Conservation (phyloP, 2,797 vertebrate genomes). For the Chaunax sp. region DNA sequence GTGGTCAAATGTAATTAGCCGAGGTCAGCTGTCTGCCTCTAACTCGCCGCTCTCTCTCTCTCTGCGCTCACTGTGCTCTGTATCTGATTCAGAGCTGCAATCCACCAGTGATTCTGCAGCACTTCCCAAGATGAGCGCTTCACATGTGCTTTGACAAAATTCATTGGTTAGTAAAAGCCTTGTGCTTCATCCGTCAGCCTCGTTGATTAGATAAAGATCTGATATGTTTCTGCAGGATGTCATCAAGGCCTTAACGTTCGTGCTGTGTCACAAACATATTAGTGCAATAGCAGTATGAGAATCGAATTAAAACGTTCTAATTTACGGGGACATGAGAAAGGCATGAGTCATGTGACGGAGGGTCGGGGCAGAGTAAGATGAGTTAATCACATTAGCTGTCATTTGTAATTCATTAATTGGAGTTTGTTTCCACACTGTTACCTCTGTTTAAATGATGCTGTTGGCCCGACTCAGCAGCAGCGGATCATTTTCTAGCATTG, state of each 20-base stretch:
- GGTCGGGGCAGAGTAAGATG: neutral
- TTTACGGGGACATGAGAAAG: neutral
- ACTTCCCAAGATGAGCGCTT: too few relatives aligned
- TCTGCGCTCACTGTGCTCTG: too few relatives aligned
- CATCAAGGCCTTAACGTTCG: neutral
- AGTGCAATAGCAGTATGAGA: neutral
- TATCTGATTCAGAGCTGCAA: neutral
- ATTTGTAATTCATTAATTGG: constrained; percentile 2
- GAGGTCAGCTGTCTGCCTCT: constrained; percentile 6
- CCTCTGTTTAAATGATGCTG: constrained; percentile 18
- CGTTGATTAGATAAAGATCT: neutral
- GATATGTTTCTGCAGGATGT: neutral
- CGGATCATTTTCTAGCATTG: neutral
- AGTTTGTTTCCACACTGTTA: constrained; percentile 28
- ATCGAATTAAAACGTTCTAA: neutral
- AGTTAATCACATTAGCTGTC: constrained; percentile 10
- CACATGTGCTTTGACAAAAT: too few relatives aligned
- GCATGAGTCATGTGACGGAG: neutral
- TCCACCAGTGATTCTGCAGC: neutral
- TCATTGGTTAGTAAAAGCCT: neutral
- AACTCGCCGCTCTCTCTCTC: too few relatives aligned
- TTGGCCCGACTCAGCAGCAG: constrained; percentile 2
- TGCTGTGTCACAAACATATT: neutral
- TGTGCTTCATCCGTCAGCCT: neutral
- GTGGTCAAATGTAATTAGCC: constrained; percentile 25